A percentile compares a stretch with the other conserved stretches of the same genome.
Conservation (phyloP, 2,888 invertebrate genomes). For the Parnassius glacialis region DNA sequence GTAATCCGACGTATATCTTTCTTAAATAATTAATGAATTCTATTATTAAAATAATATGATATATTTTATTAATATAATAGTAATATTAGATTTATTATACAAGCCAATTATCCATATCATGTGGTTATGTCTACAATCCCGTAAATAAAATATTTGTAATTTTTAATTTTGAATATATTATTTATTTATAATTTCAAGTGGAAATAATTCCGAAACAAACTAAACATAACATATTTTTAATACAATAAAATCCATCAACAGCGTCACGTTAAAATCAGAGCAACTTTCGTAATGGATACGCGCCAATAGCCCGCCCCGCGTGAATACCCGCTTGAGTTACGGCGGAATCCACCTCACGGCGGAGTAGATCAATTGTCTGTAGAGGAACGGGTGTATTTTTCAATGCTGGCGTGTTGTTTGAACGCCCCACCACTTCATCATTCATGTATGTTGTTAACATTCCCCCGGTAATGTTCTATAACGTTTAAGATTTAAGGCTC, state of each 20-base stretch:
- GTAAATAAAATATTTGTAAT: no score
- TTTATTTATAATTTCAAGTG: no score
- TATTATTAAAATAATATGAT: no score
- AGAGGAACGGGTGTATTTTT: conserved; percentile 28
- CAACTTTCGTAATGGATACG: neutral
- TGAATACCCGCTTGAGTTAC: conserved; percentile 8
- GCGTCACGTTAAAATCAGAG: neutral
- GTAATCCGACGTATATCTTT: no score
- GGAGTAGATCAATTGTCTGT: conserved; percentile 29
- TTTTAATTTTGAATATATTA: no score
- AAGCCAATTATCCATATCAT: no score
- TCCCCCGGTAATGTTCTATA: conserved; percentile 26
- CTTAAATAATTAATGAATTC: no score
- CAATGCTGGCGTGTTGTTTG: conserved; percentile 27
- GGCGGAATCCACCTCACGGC: conserved; percentile 1
- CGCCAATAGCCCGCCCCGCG: conserved; percentile 4
- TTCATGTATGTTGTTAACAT: conserved; percentile 36
- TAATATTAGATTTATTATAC: no score
- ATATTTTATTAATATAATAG: no score
- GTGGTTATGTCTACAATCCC: no score
- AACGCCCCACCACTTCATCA: conserved; percentile 29
- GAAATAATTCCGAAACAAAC: no score
- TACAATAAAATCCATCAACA: neutral
- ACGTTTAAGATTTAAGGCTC: conserved; percentile 33
- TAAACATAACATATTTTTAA: no score